A percentile compares a stretch with the other conserved stretches of the same genome.
These are phyloP conservation scores for Chromis chromis DNA, from an alignment of 2,797 vertebrate genomes.

Conservation along the genomic window DNA sequence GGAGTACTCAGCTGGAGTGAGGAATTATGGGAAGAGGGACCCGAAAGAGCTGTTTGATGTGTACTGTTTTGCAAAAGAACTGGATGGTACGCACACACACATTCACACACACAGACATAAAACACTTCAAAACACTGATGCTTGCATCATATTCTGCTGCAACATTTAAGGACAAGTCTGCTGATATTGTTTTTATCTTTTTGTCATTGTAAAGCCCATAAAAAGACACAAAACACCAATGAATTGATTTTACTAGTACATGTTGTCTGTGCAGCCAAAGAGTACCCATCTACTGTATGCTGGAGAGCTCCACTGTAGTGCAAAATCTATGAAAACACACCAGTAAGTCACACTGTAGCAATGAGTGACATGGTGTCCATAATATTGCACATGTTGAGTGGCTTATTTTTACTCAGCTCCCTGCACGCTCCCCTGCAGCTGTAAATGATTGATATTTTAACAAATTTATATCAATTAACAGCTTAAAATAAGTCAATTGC, in stretches of 20 bases:
- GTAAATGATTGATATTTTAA: background rate
- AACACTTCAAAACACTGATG: slow-evolving; percentile 24
- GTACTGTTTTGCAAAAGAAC: slow-evolving; percentile 91
- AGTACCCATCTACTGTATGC: background rate
- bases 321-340: background rate
- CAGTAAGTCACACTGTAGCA: background rate
- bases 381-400: background rate
- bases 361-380: background rate
- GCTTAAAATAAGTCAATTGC: background rate
- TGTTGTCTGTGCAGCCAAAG: background rate
- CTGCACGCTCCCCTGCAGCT: background rate
- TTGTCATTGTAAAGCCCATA: slow-evolving; percentile 15
- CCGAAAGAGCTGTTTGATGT: slow-evolving; percentile 92
- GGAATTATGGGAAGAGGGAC: slow-evolving; percentile 92
- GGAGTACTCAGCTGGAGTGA: slow-evolving; percentile 90
- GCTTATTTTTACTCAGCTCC: background rate
- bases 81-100: slow-evolving; percentile 82
- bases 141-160: slow-evolving; percentile 39
- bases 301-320: background rate
- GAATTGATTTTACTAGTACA: background rate
- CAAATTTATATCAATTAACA: background rate
- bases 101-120: slow-evolving; percentile 33
- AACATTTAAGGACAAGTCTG: slow-evolving; percentile 9
- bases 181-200: background rate
- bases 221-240: background rate